Evolutionary conservation across 2,113 vertebrate genomes (phyloP), one percentile per base, ranked within the genome.

Genomic region (Pungitius pungitius): DNA sequence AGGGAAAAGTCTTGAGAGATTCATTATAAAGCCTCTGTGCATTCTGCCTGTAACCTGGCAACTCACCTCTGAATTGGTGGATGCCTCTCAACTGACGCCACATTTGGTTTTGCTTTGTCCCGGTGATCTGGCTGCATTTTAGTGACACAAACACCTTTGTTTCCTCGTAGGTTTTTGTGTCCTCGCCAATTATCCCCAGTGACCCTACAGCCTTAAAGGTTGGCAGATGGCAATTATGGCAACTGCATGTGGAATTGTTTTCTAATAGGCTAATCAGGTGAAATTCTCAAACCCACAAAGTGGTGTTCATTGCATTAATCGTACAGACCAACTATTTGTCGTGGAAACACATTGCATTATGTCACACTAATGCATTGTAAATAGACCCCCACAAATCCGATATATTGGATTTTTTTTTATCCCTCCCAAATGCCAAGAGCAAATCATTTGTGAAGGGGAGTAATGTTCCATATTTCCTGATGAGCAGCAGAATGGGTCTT

Each of bases 31-130:
- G 89, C 89, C 77, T 82, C 51, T 73, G 80, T 88, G 81, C 84
- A 78, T 88, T 87, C 78, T 79, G 84, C 81, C 90, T 85, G 91
- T 92, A 91, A 90, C 90, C 90, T 90, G 90, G 89, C 91, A 93
- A 91, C 90, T 88, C 87, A 90, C 88, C 81, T 78, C 81, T 82
- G 85, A 75, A 69, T 81, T 77, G 82, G 84, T 69, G 70, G 84
- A 83, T 78, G 73, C 81, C 77, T 78, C 63, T 72, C 64, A 3
- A 69, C 45, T 79, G 83, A 84, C 49, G 64, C 74, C 66, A 68
- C 78, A 52, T 84, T 84, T 85, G 37, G 73, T 61, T 76, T 86
- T 65, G 52, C 66, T 72, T 62, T 74, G 63, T 81, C 45, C 39
- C 14, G 40, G 57, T 71, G 68, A 82, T 85, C 80, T 57, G 49